Evolutionary conservation across 2,797 vertebrate genomes (phyloP).

Genomic region (Heterohyrax brucei): DNA sequence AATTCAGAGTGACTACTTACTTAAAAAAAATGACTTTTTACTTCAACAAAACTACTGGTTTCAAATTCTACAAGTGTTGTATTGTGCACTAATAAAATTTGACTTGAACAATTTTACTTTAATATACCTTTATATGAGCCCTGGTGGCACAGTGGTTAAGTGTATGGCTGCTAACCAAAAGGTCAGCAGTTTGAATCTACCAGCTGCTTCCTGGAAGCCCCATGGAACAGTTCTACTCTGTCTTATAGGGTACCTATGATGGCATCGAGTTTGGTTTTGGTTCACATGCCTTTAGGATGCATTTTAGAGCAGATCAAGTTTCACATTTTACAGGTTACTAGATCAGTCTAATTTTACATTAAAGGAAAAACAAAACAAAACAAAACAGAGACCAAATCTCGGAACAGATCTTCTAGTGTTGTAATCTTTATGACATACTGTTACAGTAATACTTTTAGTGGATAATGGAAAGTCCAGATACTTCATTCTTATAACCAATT

Average conservation of each 20-base stretch:
- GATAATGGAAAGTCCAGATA: background rate
- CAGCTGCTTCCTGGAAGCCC: too few species aligned
- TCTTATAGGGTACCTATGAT: too few species aligned
- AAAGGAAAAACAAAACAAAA: background rate
- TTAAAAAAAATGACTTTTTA: conserved; percentile 38
- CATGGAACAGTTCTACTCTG: too few species aligned
- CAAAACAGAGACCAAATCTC: conserved; percentile 27
- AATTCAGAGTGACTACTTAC: background rate
- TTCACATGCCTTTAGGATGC: background rate
- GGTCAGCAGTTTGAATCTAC: too few species aligned
- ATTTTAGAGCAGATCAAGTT: conserved; percentile 27
- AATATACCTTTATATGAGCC: conserved; percentile 4
- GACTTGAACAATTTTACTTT: conserved; percentile 32
- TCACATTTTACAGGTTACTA: conserved; percentile 58
- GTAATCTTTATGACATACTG: background rate
- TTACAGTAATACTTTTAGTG: background rate
- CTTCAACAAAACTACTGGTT: background rate
- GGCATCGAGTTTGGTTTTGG: too few species aligned
- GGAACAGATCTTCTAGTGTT: conserved; percentile 7
- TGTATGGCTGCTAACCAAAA: too few species aligned
- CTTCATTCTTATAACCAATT: background rate
- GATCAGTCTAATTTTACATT: background rate
- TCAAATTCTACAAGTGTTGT: background rate
- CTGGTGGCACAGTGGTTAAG: too few species aligned
- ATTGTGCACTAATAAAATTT: conserved; percentile 45